Evolutionary conservation across 1,140 invertebrate genomes (phyloP).

Genomic region (Macrobrachium nipponense): DNA sequence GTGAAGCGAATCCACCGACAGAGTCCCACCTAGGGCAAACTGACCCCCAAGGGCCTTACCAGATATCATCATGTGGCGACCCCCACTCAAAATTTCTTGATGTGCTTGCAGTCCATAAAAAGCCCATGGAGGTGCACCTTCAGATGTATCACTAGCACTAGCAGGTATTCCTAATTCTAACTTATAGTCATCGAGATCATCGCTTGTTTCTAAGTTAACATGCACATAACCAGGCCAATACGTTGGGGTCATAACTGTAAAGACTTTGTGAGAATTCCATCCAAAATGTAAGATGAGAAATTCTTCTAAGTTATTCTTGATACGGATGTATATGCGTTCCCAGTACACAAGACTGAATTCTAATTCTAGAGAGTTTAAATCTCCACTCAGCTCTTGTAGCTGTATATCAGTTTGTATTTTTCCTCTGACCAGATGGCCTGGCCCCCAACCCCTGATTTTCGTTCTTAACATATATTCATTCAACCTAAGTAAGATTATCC

Average conservation of each 20-base stretch:
- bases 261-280: conserved; percentile 34
- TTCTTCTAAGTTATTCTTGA: conserved; percentile 6
- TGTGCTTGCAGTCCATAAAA: conserved; percentile 30
- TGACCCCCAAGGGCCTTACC: conserved; percentile 8
- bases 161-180: not conserved
- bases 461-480: conserved; percentile 34
- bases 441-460: not conserved
- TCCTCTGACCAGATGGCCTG: not conserved
- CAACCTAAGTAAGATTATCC: not conserved
- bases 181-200: conserved; percentile 17
- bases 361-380: not conserved
- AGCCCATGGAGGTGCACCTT: not conserved
- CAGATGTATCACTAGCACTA: not conserved
- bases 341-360: not conserved
- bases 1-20: not conserved
- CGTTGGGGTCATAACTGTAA: conserved; percentile 27
- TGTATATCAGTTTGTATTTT: conserved; percentile 5
- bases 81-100: conserved; percentile 26
- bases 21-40: conserved; percentile 11
- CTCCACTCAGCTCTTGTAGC: too few relatives aligned
- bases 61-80: conserved; percentile 21
- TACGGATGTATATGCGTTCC: not conserved
- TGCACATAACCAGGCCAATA: not conserved
- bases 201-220: conserved; percentile 12
- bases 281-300: not conserved